Conservation (phyloP, 2,113 vertebrate genomes). For the Oncorhynchus masou region DNA sequence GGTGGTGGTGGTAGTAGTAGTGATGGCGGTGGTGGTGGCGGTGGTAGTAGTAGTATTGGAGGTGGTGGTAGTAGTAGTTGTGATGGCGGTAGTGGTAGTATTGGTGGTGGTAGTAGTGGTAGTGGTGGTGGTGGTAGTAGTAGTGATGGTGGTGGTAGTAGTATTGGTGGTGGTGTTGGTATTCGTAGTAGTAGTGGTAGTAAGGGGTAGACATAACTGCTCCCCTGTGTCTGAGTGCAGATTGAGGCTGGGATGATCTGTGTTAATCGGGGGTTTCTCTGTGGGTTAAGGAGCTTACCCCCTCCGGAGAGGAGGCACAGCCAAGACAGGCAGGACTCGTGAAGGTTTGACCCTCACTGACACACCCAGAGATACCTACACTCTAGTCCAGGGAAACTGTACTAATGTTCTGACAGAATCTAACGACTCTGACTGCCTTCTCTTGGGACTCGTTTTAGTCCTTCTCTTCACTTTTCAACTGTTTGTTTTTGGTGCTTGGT, state of each 20-base stretch:
- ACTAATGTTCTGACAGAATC: not conserved
- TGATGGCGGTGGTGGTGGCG: too few species aligned
- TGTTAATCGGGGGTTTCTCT: slow-evolving; percentile 68
- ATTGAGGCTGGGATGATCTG: slow-evolving; percentile 66
- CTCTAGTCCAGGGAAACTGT: not conserved
- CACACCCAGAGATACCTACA: not conserved
- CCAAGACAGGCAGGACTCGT: not conserved
- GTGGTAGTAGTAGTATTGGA: too few species aligned
- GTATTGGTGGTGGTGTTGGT: fast-evolving
- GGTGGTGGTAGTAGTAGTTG: too few species aligned
- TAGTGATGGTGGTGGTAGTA: too few species aligned
- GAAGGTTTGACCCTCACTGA: not conserved
- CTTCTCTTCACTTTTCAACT: not conserved
- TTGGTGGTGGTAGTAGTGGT: too few species aligned
- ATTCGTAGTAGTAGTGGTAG: too few species aligned
- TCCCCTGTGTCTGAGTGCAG: slow-evolving; percentile 21
- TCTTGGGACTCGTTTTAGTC: not conserved
- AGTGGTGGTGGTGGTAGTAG: fast-evolving
- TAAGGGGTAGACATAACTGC: not conserved
- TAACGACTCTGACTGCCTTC: not conserved
- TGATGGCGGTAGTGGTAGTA: too few species aligned
- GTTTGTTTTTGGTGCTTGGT: slow-evolving; percentile 1
- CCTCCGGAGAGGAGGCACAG: slow-evolving; percentile 19
- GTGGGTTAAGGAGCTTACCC: slow-evolving; percentile 68
- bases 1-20: too few species aligned